Evolutionary conservation across 1,140 invertebrate species (phyloP).

Genomic region (Aporrectodea caliginosa): DNA sequence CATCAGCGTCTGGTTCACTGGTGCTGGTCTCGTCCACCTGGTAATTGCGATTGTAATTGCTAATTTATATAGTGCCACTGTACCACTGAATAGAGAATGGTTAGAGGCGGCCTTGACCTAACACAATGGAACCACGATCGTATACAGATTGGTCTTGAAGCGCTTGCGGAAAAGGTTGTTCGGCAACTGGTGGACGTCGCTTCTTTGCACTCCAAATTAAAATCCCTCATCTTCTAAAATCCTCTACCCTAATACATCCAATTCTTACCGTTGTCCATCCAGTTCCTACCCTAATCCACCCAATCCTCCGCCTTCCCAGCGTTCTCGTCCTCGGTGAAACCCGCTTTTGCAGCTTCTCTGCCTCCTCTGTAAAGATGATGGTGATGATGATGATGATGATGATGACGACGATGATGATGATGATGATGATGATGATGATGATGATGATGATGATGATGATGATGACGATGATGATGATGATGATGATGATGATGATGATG

Average conservation of each 20-base stretch:
- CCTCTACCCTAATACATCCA: not conserved
- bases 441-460: slow-evolving; percentile 8
- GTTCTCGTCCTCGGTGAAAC: not conserved
- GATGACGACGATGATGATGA: not conserved
- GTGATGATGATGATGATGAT: not conserved
- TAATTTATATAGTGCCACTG: no score
- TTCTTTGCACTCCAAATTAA: not conserved
- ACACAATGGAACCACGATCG: no score
- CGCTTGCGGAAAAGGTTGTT: not conserved
- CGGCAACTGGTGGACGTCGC: not conserved
- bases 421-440: slow-evolving; percentile 15
- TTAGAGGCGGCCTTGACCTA: no score
- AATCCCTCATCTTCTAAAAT: not conserved
- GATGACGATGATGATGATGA: not conserved
- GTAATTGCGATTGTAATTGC: no score
- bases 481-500: not conserved
- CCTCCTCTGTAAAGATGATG: not conserved
- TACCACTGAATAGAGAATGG: no score
- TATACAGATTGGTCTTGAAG: not conserved
- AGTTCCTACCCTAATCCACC: not conserved
- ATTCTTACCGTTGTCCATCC: not conserved
- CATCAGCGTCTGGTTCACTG: slow-evolving; percentile 53
- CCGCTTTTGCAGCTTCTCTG: not conserved
- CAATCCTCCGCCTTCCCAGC: not conserved
- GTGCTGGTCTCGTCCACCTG: slow-evolving; percentile 56